These are phyloP conservation scores for Acinonyx jubatus DNA, from an alignment of 2,113 vertebrate species.

Conservation along the genomic window DNA sequence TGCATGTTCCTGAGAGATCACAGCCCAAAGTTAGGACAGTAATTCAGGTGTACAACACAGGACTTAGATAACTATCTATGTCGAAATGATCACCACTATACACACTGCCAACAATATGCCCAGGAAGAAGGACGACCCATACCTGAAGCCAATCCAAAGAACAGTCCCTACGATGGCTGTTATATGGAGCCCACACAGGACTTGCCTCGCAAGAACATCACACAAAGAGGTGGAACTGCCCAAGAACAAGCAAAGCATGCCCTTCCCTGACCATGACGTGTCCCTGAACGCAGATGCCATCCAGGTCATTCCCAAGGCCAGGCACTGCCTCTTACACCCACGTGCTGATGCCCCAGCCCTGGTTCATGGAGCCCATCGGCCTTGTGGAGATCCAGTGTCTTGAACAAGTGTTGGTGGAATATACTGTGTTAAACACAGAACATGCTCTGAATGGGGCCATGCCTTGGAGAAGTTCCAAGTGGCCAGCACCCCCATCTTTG, in stretches of 20 bases:
- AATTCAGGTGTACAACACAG: background rate
- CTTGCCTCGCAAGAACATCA: slow-evolving; percentile 93
- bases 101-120: background rate
- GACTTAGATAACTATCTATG: background rate
- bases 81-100: background rate
- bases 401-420: slow-evolving; percentile 89
- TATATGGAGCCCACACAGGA: slow-evolving; percentile 93
- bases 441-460: slow-evolving; percentile 86
- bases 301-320: slow-evolving; percentile 76
- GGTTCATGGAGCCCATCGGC: slow-evolving; percentile 92
- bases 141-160: slow-evolving; percentile 94
- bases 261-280: slow-evolving; percentile 90
- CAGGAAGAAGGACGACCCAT: slow-evolving; percentile 87
- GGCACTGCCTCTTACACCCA: slow-evolving; percentile 79
- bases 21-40: background rate
- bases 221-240: slow-evolving; percentile 92
- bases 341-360: slow-evolving; percentile 87
- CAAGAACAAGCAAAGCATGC: slow-evolving; percentile 89
- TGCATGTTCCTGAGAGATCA: background rate
- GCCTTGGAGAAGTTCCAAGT: slow-evolving; percentile 56
- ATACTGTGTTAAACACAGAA: slow-evolving; percentile 89
- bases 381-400: slow-evolving; percentile 95
- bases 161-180: slow-evolving; percentile 94
- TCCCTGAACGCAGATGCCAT: slow-evolving; percentile 86
- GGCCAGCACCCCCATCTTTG: slow-evolving; percentile 88